Evolutionary conservation across 2,888 invertebrate species (phyloP).

Genomic region (Parnassius smintheus): DNA sequence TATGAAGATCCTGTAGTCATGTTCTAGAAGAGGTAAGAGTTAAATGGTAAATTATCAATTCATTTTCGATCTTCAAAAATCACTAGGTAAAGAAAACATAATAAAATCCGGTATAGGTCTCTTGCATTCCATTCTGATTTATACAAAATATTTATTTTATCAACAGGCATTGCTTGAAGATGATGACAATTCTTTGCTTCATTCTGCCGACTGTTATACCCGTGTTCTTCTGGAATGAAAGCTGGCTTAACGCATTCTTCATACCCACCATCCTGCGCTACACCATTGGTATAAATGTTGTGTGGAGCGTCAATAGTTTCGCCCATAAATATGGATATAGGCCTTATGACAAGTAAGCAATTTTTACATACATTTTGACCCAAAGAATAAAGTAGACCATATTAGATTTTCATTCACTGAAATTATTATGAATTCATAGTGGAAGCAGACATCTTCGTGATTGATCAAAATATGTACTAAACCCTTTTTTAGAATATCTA

Average conservation of each 20-base stretch:
- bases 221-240: constrained; percentile 89
- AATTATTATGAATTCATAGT: too few species aligned
- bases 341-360: constrained; percentile 90
- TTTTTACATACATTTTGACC: neutral
- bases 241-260: constrained; percentile 87
- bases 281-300: constrained; percentile 88
- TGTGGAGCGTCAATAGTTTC: constrained; percentile 96
- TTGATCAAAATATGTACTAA: too few species aligned
- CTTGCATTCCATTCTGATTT: too few species aligned
- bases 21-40: constrained; percentile 88
- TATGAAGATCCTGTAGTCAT: constrained; percentile 90
- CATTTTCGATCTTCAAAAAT: too few species aligned
- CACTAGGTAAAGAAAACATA: too few species aligned
- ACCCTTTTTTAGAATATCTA: too few species aligned
- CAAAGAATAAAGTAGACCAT: too few species aligned
- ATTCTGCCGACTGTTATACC: constrained; percentile 90
- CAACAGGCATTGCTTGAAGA: constrained; percentile 84
- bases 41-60: too few species aligned
- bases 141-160: constrained; percentile 15
- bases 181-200: constrained; percentile 91
- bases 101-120: too few species aligned
- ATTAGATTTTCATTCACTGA: too few species aligned
- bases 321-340: constrained; percentile 94
- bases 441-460: too few species aligned
- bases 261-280: constrained; percentile 89